Percentiles rank a stretch among this genome's conserved stretches.
These are phyloP conservation scores for Apamea anceps DNA, from an alignment of 2,888 invertebrate species.

Conservation along the genomic window DNA sequence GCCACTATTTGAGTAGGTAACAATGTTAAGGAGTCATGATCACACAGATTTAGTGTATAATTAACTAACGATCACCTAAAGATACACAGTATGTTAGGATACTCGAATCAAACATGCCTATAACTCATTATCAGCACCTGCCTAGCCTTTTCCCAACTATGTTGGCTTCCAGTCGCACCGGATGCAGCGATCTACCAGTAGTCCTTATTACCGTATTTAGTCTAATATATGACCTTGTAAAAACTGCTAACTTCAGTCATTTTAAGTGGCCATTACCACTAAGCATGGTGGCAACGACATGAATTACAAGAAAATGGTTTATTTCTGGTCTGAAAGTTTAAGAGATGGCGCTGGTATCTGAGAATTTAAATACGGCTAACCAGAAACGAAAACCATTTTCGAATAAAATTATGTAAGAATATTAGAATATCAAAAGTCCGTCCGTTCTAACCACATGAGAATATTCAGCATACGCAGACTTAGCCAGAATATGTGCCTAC, in stretches of 20 bases:
- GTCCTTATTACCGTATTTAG: no score
- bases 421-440: background rate
- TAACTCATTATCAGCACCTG: no score
- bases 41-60: background rate
- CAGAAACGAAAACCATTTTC: background rate
- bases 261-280: background rate
- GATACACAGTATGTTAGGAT: background rate
- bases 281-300: background rate
- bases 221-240: background rate
- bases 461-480: slow-evolving; percentile 2
- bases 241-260: background rate
- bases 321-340: background rate
- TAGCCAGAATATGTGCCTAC: slow-evolving; percentile 14
- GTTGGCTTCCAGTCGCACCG: no score
- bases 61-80: background rate
- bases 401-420: background rate
- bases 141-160: no score
- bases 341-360: background rate
- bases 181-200: no score
- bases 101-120: background rate
- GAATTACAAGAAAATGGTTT: background rate
- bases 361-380: background rate
- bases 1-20: background rate
- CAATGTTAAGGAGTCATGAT: background rate
- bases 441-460: background rate